Evolutionary conservation across 1,140 invertebrate species (phyloP).

Genomic region (Pseudachorutes palmiensis): DNA sequence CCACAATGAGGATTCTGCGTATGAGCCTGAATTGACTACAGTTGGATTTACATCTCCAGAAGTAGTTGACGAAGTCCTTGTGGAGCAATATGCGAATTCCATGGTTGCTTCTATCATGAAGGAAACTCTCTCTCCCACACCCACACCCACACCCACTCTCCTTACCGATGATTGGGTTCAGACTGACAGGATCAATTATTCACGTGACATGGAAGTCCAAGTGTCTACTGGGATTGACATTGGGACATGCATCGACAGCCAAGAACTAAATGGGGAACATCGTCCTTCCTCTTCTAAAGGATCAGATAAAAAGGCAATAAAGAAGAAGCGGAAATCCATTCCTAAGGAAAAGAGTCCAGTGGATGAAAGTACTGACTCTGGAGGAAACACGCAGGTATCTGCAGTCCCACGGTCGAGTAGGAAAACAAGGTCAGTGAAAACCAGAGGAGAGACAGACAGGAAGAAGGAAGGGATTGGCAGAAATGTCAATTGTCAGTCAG

Average conservation of each 20-base stretch:
- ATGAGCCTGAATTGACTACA: slow-evolving; percentile 15
- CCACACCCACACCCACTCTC: slow-evolving; percentile 22
- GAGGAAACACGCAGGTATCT: neutral
- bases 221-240: slow-evolving; percentile 11
- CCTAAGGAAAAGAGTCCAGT: slow-evolving; percentile 13
- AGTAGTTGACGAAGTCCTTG: slow-evolving; percentile 14
- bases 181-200: slow-evolving; percentile 25
- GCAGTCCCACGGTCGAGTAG: neutral
- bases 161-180: slow-evolving; percentile 27
- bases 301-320: slow-evolving; percentile 6
- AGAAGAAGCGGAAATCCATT: slow-evolving; percentile 20
- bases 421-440: neutral
- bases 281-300: neutral
- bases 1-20: slow-evolving; percentile 22
- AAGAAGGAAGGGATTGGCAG: too few relatives aligned
- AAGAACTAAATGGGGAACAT: neutral
- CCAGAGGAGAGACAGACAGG: neutral
- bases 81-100: slow-evolving; percentile 14
- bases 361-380: slow-evolving; percentile 5
- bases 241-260: neutral
- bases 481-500: too few relatives aligned
- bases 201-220: slow-evolving; percentile 27
- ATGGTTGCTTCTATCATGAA: neutral
- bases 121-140: neutral
- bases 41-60: slow-evolving; percentile 23